Evolutionary conservation across 2,888 invertebrate genomes (phyloP).

Genomic region (Empis livida): DNA sequence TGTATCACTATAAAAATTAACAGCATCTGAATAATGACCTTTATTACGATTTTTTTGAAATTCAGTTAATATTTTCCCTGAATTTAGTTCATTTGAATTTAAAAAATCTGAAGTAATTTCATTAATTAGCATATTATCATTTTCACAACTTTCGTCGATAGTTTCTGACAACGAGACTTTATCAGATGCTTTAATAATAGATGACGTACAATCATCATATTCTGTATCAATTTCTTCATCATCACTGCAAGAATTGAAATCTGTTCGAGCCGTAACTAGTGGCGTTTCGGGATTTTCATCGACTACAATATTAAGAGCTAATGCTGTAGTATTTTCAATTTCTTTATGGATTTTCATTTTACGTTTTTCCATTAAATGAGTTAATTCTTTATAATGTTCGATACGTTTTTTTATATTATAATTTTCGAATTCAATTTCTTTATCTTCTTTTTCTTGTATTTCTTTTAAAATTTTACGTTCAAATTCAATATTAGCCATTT

Average conservation of each 20-base stretch:
- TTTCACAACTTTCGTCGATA: conserved; percentile 12
- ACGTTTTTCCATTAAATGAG: neutral
- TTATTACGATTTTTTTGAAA: conserved; percentile 21
- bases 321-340: neutral
- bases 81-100: conserved; percentile 23
- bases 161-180: conserved; percentile 13
- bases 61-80: conserved; percentile 10
- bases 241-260: conserved; percentile 23
- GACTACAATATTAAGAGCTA: neutral
- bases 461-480: conserved; percentile 22
- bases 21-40: conserved; percentile 12
- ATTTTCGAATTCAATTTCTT: conserved; percentile 21
- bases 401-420: conserved; percentile 23
- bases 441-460: conserved; percentile 21
- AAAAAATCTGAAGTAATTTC: conserved; percentile 19
- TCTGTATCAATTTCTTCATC: conserved; percentile 17
- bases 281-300: conserved; percentile 13
- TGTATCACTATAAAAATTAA: conserved; percentile 12
- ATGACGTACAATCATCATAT: conserved; percentile 20
- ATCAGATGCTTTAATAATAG: neutral
- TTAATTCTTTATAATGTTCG: conserved; percentile 23
- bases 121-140: neutral
- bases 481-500: conserved; percentile 20
- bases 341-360: neutral
- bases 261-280: conserved; percentile 13